These are phyloP conservation scores for Parapristionchus giblindavisi DNA, from an alignment of 2,888 invertebrate genomes.

Conservation along the genomic window DNA sequence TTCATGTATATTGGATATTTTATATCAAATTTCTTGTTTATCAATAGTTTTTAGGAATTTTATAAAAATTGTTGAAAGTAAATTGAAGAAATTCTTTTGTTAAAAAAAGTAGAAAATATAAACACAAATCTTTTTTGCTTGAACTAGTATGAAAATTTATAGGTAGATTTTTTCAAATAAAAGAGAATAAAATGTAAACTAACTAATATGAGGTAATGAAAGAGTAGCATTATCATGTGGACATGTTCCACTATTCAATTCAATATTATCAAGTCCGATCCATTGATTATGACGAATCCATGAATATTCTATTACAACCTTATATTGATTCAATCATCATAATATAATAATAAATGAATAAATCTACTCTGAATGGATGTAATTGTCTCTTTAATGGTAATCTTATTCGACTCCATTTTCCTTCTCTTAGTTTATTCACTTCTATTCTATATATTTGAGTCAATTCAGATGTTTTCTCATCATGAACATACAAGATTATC, in stretches of 20 bases:
- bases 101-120: too few relatives aligned
- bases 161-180: too few relatives aligned
- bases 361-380: constrained; percentile 43
- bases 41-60: too few relatives aligned
- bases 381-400: constrained; percentile 38
- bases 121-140: too few relatives aligned
- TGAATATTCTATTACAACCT: constrained; percentile 39
- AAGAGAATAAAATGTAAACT: too few relatives aligned
- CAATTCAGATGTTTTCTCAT: constrained; percentile 39
- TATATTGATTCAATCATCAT: not conserved
- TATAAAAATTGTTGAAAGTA: too few relatives aligned
- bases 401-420: constrained; percentile 41
- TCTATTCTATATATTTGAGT: constrained; percentile 31
- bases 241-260: constrained; percentile 41
- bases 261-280: constrained; percentile 40
- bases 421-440: constrained; percentile 23
- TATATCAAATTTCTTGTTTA: too few relatives aligned
- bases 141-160: too few relatives aligned
- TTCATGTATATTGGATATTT: too few relatives aligned
- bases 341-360: not conserved
- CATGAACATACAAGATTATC: constrained; percentile 5
- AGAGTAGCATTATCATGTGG: constrained; percentile 18
- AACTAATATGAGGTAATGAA: constrained; percentile 22
- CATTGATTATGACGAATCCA: constrained; percentile 40
- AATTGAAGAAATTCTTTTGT: too few relatives aligned